Evolutionary conservation across 2,888 invertebrate species (phyloP).

Genomic region (Microplitis manilae): DNA sequence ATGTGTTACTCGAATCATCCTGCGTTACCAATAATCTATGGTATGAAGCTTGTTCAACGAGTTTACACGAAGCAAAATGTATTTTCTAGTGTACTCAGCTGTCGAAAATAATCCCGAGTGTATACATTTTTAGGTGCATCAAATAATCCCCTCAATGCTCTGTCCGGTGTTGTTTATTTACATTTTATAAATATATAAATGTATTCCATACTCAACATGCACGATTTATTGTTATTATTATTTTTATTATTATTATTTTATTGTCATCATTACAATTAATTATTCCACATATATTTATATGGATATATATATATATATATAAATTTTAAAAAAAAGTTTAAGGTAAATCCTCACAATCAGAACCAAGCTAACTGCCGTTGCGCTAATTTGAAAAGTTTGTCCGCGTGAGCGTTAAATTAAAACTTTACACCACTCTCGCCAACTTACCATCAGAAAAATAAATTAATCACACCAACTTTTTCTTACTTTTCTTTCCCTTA

Average conservation of each 20-base stretch:
- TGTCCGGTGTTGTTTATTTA: neutral
- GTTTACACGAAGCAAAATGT: constrained; percentile 7
- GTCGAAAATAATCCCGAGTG: constrained; percentile 15
- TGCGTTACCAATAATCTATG: constrained; percentile 28
- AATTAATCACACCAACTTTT: constrained; percentile 30
- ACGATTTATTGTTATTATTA: neutral
- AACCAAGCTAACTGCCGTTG: constrained; percentile 32
- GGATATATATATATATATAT: neutral
- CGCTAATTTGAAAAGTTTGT: constrained; percentile 45
- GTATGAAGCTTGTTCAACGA: constrained; percentile 9
- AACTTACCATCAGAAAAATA: constrained; percentile 33
- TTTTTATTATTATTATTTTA: neutral
- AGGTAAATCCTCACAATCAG: constrained; percentile 41
- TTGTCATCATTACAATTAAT: neutral
- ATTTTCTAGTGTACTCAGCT: constrained; percentile 15
- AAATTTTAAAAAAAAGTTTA: neutral
- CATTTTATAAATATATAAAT: neutral
- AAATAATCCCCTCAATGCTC: neutral
- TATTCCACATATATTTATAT: neutral
- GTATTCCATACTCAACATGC: neutral
- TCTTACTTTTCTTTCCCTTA: constrained; percentile 21
- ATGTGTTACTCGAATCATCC: no score
- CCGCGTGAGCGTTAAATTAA: constrained; percentile 34
- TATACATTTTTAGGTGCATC: constrained; percentile 7
- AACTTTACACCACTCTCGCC: constrained; percentile 26